Percentiles rank a stretch among this genome's conserved stretches.
These are phyloP conservation scores for Coelopa frigida DNA, from an alignment of 1,140 invertebrate genomes.

Conservation along the genomic window DNA sequence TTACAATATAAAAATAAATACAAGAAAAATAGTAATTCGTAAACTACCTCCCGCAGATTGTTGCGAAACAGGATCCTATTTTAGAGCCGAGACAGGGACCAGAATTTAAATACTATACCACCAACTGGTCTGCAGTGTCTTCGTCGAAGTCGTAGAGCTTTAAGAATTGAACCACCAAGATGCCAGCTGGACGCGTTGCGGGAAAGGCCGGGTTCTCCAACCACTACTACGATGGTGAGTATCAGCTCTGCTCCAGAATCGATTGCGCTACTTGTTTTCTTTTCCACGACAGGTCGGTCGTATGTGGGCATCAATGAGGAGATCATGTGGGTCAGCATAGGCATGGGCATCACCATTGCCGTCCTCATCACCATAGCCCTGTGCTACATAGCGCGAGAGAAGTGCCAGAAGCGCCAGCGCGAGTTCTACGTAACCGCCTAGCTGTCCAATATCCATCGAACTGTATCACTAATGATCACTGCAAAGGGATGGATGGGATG, in stretches of 20 bases:
- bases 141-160: too few species aligned
- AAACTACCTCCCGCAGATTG: too few species aligned
- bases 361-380: slow-evolving; percentile 71
- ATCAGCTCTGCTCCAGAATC: neutral
- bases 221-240: slow-evolving; percentile 58
- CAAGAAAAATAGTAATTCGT: too few species aligned
- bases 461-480: too few species aligned
- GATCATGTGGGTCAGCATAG: slow-evolving; percentile 79
- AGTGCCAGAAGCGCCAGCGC: slow-evolving; percentile 61
- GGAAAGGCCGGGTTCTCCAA: slow-evolving; percentile 64
- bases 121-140: too few species aligned
- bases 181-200: slow-evolving; percentile 56
- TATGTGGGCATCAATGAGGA: slow-evolving; percentile 76
- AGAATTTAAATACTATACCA: too few species aligned
- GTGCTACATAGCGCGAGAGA: slow-evolving; percentile 71
- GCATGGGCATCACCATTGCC: slow-evolving; percentile 75
- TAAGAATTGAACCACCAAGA: slow-evolving; percentile 27
- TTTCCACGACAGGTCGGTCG: slow-evolving; percentile 56
- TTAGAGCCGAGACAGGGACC: too few species aligned
- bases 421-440: slow-evolving; percentile 65
- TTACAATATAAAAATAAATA: too few species aligned
- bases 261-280: neutral
- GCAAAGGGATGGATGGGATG: too few species aligned
- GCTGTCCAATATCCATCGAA: too few species aligned
- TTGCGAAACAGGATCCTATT: too few species aligned